Base-by-base conservation (phyloP, 2,113 vertebrate species). In the Neotoma lepida region DNA sequence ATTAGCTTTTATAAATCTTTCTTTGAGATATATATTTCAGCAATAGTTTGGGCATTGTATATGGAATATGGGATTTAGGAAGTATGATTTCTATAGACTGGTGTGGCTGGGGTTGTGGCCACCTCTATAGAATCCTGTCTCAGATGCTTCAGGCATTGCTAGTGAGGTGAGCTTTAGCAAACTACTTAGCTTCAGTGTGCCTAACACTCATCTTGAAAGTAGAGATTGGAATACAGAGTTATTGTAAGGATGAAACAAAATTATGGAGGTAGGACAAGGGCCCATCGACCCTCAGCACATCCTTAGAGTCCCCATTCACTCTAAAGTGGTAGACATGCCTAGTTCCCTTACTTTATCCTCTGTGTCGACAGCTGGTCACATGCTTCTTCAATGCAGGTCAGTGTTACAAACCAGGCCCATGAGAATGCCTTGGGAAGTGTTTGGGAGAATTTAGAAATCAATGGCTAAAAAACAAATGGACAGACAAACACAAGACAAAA, bases 151-250 rank as follows among this genome's bases (percentile, higher is more conserved):
- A 51, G n/a, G 33, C 18, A 5, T 64, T 82, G 20, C 17, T 64
- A 8, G 18, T 26, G 41, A 18, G 71, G 54, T 66, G 82, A 88
- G 20, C 12, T 93, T 86, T 49, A 30, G 12, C 20, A 35, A 76
- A 24, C 93, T 63, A 41, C 58, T 84, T 88, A 54, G n/a, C 28
- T 81, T 90, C 81, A 80, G 88, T 84, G 39, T 86, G 58, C 49
- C 66, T 30, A 26, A 0, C 41, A 14, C 63, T 86, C 74, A 44
- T 35, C 49, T 78, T 6, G 49, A 78, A 86, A 92, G 44, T 56
- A 6, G 41, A 58, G 41, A 49, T 61, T 68, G 35, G 20, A 44
- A 18, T 30, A 3, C 0, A 33, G 35, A 35, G 41, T 89, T 68
- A 46, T 39, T 61, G 4, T 85, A 90, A 91, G 68, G 39, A 61